phyloP scores from a whole-genome alignment of 2,888 invertebrate genomes.

The Trileptium ribeirensis region DNA sequence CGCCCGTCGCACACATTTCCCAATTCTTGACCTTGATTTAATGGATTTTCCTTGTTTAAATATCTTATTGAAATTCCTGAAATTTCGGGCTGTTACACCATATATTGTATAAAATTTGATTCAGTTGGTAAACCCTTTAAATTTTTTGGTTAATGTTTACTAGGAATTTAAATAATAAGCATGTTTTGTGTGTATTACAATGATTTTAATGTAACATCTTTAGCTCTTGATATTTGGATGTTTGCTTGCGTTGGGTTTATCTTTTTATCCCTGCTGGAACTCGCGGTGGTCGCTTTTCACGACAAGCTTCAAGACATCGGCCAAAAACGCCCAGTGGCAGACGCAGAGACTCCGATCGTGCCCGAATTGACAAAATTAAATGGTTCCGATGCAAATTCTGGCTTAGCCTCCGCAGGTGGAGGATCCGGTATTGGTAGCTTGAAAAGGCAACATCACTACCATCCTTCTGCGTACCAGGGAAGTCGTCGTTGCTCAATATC shows the following conservation, averaged over 20 bases:
- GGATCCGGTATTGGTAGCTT: no score
- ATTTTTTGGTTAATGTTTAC: no score
- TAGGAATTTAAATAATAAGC: neutral
- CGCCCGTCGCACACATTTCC: no score
- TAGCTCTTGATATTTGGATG: constrained; percentile 23
- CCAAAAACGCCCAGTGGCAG: neutral
- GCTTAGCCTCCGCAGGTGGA: no score
- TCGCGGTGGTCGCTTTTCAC: constrained; percentile 19
- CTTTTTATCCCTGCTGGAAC: constrained; percentile 15
- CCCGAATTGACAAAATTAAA: neutral
- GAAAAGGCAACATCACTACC: neutral
- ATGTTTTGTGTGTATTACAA: neutral
- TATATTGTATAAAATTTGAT: no score
- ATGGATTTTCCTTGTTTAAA: no score
- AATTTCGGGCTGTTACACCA: no score
- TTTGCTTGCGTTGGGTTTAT: constrained; percentile 21
- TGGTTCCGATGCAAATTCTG: no score
- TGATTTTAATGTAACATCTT: no score
- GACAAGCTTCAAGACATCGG: constrained; percentile 19
- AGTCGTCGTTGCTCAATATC: neutral
- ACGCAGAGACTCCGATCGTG: neutral
- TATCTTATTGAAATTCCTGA: no score
- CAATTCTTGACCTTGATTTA: no score
- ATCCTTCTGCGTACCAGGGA: neutral
- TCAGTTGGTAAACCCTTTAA: no score